phyloP scores from a whole-genome alignment of 2,113 vertebrate genomes.

The Vombatus ursinus region DNA sequence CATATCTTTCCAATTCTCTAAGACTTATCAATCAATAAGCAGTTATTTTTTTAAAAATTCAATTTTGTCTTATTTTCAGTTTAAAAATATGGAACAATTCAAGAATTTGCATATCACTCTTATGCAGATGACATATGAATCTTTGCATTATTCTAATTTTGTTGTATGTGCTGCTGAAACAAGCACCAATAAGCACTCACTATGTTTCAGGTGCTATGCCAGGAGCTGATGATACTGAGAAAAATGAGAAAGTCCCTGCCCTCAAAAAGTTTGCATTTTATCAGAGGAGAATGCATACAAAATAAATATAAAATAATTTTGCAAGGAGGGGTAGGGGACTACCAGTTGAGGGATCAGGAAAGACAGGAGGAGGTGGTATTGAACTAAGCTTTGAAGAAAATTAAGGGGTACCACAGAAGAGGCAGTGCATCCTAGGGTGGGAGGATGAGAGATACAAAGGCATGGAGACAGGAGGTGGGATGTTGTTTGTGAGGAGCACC shows the following conservation, averaged over 20 bases:
- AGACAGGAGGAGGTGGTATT: background rate
- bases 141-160: background rate
- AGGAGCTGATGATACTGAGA: background rate
- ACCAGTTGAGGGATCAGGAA: background rate
- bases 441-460: background rate
- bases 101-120: background rate
- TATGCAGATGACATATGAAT: background rate
- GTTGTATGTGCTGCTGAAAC: background rate
- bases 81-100: background rate
- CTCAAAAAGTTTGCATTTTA: background rate
- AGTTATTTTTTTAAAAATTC: background rate
- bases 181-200: background rate
- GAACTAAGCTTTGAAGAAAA: background rate
- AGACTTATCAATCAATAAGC: background rate
- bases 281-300: background rate
- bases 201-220: background rate
- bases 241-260: background rate
- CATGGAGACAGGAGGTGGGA: background rate
- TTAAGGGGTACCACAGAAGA: background rate
- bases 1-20: background rate
- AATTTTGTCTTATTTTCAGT: background rate
- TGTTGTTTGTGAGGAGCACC: background rate
- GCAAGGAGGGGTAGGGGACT: background rate
- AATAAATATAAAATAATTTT: background rate
- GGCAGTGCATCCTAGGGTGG: background rate